Conservation (phyloP, 2,797 vertebrate genomes). For the Ambastaia sidthimunki region DNA sequence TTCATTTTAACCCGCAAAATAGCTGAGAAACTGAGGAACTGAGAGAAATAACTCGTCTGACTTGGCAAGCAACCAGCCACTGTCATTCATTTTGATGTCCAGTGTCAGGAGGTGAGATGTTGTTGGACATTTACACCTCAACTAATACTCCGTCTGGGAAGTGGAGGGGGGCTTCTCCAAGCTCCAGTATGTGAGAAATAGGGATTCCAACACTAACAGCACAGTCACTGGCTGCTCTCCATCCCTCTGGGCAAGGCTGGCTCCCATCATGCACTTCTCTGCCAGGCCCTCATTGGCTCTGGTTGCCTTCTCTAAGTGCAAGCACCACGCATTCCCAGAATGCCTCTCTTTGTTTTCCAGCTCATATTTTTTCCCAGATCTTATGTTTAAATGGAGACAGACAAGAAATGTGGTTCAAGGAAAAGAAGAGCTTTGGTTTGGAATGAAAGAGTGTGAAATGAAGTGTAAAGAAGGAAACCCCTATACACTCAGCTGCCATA, state of each 20-base stretch:
- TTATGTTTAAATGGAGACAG: constrained; percentile 59
- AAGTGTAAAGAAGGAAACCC: constrained; percentile 61
- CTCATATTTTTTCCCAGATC: constrained; percentile 25
- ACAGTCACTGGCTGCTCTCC: constrained; percentile 63
- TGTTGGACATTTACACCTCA: constrained; percentile 65
- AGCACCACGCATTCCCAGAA: constrained; percentile 51
- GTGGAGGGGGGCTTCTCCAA: constrained; percentile 50
- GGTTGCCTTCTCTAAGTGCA: constrained; percentile 45
- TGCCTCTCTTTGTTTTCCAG: constrained; percentile 49
- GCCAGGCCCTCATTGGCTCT: constrained; percentile 47
- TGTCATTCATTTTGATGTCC: constrained; percentile 8
- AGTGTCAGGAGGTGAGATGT: constrained; percentile 63
- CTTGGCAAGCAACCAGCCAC: background rate
- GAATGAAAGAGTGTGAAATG: constrained; percentile 61
- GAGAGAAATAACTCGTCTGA: background rate
- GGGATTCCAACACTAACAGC: constrained; percentile 70
- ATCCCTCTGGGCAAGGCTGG: constrained; percentile 62
- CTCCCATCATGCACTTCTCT: constrained; percentile 37
- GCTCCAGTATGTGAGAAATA: constrained; percentile 12
- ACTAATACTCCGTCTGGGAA: constrained; percentile 61
- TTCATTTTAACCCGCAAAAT: background rate
- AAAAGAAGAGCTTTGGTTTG: constrained; percentile 56
- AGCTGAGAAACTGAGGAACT: background rate
- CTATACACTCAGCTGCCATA: constrained; percentile 39
- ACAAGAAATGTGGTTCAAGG: constrained; percentile 43